Conservation (phyloP, 1,140 invertebrate species). For the Drosophila lowei region DNA sequence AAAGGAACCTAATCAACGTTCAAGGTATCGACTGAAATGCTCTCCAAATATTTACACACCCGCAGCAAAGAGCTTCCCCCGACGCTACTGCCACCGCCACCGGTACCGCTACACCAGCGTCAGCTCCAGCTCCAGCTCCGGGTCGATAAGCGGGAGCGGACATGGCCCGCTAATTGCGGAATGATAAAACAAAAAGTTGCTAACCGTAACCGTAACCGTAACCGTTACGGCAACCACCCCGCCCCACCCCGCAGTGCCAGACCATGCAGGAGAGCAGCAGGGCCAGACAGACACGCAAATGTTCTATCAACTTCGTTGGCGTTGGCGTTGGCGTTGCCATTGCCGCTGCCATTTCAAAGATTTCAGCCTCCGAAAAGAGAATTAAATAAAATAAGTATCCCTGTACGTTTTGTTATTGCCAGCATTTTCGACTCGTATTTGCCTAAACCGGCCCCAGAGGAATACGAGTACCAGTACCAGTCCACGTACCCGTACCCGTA, state of each 20-base stretch:
- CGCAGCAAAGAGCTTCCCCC: constrained; percentile 50
- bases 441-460: constrained; percentile 75
- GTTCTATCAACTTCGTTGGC: constrained; percentile 19
- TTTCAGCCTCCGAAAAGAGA: constrained; percentile 13
- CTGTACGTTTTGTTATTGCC: constrained; percentile 50
- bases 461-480: constrained; percentile 32
- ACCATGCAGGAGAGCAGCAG: constrained; percentile 13
- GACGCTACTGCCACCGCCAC: constrained; percentile 1
- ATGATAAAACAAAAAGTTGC: constrained; percentile 66
- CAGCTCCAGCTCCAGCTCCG: constrained; percentile 33
- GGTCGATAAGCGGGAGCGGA: constrained; percentile 65
- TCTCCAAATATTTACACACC: constrained; percentile 74
- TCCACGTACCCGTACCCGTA: not conserved
- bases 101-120: constrained; percentile 26
- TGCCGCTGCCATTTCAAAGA: constrained; percentile 1
- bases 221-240: constrained; percentile 2
- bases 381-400: constrained; percentile 53
- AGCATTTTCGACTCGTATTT: constrained; percentile 57
- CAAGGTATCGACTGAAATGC: constrained; percentile 70
- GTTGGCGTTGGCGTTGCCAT: constrained; percentile 24
- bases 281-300: constrained; percentile 52
- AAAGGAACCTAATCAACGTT: constrained; percentile 43
- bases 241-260: not conserved
- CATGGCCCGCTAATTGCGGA: constrained; percentile 75
- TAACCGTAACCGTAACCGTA: constrained; percentile 21